phyloP scores from a whole-genome alignment of 2,888 invertebrate species.

The Drepana falcataria region DNA sequence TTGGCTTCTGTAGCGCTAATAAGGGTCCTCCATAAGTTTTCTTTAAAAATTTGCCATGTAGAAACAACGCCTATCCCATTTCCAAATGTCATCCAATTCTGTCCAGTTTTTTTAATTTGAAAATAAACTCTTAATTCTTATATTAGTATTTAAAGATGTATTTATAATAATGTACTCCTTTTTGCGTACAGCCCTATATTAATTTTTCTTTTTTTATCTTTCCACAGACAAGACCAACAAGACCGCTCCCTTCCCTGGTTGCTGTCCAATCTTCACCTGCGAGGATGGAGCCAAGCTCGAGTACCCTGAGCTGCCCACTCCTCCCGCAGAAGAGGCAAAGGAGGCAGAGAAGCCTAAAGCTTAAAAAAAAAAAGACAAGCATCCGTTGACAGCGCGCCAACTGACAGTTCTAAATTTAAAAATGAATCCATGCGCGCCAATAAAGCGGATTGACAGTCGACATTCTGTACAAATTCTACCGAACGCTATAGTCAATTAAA shows the following conservation, averaged over 20 bases:
- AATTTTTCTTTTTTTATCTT: too few relatives aligned
- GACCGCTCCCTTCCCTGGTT: constrained; percentile 91
- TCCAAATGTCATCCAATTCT: too few relatives aligned
- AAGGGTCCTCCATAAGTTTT: too few relatives aligned
- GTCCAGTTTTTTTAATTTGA: too few relatives aligned
- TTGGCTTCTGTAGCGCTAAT: too few relatives aligned
- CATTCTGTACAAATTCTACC: constrained; percentile 12
- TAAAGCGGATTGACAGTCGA: constrained; percentile 7
- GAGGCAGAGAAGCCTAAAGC: constrained; percentile 58
- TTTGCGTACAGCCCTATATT: constrained; percentile 21
- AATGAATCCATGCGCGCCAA: constrained; percentile 1
- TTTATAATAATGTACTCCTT: neutral
- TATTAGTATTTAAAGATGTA: neutral
- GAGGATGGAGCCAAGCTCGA: constrained; percentile 91
- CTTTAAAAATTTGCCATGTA: too few relatives aligned
- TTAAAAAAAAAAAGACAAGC: constrained; percentile 35
- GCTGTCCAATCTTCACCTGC: constrained; percentile 92
- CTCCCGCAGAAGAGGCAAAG: constrained; percentile 55
- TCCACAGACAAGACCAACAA: constrained; percentile 89
- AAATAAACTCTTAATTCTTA: neutral
- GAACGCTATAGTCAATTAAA: neutral
- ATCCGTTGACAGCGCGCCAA: constrained; percentile 1
- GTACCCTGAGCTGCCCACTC: constrained; percentile 87
- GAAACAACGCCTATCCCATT: too few relatives aligned
- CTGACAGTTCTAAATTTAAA: constrained; percentile 1